Evolutionary conservation across 2,888 invertebrate genomes (phyloP).

Genomic region (Xylocampa areola): DNA sequence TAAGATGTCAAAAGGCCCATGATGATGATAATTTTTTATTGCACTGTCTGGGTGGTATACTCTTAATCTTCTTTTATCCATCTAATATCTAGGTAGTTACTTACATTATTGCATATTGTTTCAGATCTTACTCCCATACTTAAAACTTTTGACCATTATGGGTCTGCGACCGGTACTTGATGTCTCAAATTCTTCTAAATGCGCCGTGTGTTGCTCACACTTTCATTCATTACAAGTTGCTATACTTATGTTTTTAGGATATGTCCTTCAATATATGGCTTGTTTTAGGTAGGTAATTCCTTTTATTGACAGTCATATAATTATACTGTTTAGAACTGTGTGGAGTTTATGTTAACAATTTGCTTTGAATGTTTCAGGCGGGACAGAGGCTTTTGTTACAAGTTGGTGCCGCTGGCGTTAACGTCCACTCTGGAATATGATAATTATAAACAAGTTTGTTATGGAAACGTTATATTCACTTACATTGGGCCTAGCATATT

Average conservation of each 20-base stretch:
- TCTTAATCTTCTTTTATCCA: no score
- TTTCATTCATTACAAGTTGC: slow-evolving; percentile 92
- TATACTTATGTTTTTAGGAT: slow-evolving; percentile 92
- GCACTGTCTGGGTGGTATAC: no score
- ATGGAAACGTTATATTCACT: slow-evolving; percentile 92
- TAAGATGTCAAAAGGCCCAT: no score
- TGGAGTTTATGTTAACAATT: background rate
- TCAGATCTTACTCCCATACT: slow-evolving; percentile 93
- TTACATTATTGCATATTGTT: slow-evolving; percentile 53
- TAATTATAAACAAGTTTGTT: slow-evolving; percentile 91
- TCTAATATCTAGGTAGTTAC: background rate
- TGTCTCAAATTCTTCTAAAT: slow-evolving; percentile 89
- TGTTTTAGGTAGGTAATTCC: slow-evolving; percentile 92
- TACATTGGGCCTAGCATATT: slow-evolving; percentile 93
- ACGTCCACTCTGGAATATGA: slow-evolving; percentile 82
- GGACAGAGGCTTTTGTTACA: slow-evolving; percentile 93
- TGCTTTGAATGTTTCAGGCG: slow-evolving; percentile 83
- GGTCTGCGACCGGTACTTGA: slow-evolving; percentile 93
- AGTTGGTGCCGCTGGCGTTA: slow-evolving; percentile 82
- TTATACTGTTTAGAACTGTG: background rate
- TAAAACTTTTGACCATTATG: slow-evolving; percentile 93
- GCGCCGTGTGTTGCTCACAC: slow-evolving; percentile 91
- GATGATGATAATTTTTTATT: no score
- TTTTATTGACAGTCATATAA: background rate
- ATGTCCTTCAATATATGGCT: slow-evolving; percentile 94